phyloP scores from a whole-genome alignment of 2,113 vertebrate genomes.

The Epinephelus lanceolatus region DNA sequence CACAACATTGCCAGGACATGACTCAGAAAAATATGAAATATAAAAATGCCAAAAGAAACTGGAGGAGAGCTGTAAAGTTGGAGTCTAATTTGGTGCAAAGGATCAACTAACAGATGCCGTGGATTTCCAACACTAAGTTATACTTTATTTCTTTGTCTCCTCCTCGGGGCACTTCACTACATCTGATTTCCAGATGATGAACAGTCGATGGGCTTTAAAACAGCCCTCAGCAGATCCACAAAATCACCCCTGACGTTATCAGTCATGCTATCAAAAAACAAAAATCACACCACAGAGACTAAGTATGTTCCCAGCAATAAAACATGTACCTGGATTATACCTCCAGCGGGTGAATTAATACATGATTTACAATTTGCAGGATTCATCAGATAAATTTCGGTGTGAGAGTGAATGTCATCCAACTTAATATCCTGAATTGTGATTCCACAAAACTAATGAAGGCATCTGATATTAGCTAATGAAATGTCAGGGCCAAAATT shows the following conservation, averaged over 20 bases:
- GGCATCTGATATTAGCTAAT: conserved; percentile 54
- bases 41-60: too few relatives aligned
- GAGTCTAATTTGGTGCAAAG: neutral
- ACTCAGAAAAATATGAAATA: too few relatives aligned
- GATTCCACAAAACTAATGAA: conserved; percentile 53
- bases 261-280: neutral
- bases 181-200: conserved; percentile 41
- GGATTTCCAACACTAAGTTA: neutral
- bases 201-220: neutral
- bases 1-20: too few relatives aligned
- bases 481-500: conserved; percentile 57
- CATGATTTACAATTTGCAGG: conserved; percentile 27
- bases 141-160: neutral
- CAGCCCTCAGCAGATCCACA: neutral
- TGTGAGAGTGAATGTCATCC: conserved; percentile 11
- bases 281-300: conserved; percentile 9
- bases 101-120: neutral
- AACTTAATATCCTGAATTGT: conserved; percentile 49
- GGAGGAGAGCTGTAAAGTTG: neutral
- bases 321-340: conserved; percentile 5
- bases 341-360: conserved; percentile 18
- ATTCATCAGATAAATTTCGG: conserved; percentile 38
- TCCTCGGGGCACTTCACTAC: conserved; percentile 15
- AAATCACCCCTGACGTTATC: conserved; percentile 8
- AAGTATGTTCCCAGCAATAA: conserved; percentile 5